These are phyloP conservation scores for Drosophila kepulauana DNA, from an alignment of 1,140 invertebrate genomes.

Conservation along the genomic window DNA sequence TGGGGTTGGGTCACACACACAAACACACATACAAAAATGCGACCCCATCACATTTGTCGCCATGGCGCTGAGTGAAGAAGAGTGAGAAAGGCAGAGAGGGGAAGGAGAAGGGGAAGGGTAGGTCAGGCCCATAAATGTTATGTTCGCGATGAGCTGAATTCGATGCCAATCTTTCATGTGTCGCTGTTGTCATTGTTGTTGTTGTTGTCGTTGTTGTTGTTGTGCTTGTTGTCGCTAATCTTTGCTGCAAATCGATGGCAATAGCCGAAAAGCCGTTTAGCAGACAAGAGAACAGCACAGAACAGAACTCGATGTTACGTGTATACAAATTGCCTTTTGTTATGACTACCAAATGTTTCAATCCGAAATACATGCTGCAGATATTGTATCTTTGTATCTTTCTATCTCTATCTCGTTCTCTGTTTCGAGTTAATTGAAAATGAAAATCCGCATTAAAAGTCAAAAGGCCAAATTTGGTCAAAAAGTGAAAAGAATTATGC, in stretches of 20 bases:
- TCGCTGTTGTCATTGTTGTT: conserved; percentile 34
- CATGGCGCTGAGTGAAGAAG: conserved; percentile 42
- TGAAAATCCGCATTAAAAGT: conserved; percentile 47
- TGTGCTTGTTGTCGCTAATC: conserved; percentile 56
- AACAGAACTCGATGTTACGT: conserved; percentile 6
- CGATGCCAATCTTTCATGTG: conserved; percentile 35
- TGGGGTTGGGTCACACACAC: conserved; percentile 52
- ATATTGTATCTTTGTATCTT: conserved; percentile 29
- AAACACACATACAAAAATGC: conserved; percentile 25
- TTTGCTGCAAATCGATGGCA: conserved; percentile 62
- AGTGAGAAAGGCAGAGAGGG: background rate
- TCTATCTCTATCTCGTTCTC: conserved; percentile 11
- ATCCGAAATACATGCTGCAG: conserved; percentile 35
- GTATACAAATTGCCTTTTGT: conserved; percentile 76
- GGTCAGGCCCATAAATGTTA: conserved; percentile 74
- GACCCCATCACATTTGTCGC: conserved; percentile 40
- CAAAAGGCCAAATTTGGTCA: conserved; percentile 69
- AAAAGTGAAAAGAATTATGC: conserved; percentile 80
- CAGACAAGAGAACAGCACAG: conserved; percentile 26
- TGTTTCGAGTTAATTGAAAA: conserved; percentile 53
- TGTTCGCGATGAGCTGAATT: conserved; percentile 43
- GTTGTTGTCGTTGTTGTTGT: conserved; percentile 44
- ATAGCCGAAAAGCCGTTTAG: conserved; percentile 60
- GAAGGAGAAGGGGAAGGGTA: conserved; percentile 27
- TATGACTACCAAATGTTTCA: conserved; percentile 56